Base-by-base conservation (phyloP, 2,888 invertebrate genomes). In the Scaptomyza cyrtandrae region DNA sequence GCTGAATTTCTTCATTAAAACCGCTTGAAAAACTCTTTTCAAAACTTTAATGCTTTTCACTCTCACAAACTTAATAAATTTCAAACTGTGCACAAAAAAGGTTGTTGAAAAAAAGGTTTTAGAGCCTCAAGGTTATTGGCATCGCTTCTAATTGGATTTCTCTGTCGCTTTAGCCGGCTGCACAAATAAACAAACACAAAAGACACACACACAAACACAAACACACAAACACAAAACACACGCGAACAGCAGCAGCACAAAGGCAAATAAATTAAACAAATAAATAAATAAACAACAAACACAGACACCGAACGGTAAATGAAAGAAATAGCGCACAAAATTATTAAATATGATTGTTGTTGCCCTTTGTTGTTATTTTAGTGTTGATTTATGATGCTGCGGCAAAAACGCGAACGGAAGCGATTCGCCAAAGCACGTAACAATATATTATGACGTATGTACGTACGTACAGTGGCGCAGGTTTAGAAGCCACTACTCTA, bases 371-470 rank as follows among this genome's bases (percentile, higher is more conserved):
- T 74, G 81, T 61, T 75, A 68, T 80, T 16, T 83, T 74, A 68
- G 73, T 77, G 77, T 67, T 87, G 88, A 89, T 87, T 84, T 84
- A 87, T 87, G 88, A 85, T 68, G 84, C 84, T 83, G 83, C 84
- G 84, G 82, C 88, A 81, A 89, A 80, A 61, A 60, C 63, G 61
- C 31, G 62, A 68, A 67, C 71, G 86, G 79, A 87, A 87, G 85
- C 84, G 70, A 61, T 61, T 44, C 13, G 35, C 45, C 19, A 56
- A 60, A 65, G 73, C 75, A 81, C 74, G 77, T 72, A 75, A 75
- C 79, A 50, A 57, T 67, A 78, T 68, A 72, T 48, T 73, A 67
- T 79, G 79, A 79, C 76, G 83, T 82, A 75, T 48, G 24, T 48
- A 31, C 13, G 10, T 10, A 41, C 52, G 44, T 69, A 66, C 57